Base-by-base conservation (phyloP, 2,797 vertebrate genomes). In the Darevskia mixta region DNA sequence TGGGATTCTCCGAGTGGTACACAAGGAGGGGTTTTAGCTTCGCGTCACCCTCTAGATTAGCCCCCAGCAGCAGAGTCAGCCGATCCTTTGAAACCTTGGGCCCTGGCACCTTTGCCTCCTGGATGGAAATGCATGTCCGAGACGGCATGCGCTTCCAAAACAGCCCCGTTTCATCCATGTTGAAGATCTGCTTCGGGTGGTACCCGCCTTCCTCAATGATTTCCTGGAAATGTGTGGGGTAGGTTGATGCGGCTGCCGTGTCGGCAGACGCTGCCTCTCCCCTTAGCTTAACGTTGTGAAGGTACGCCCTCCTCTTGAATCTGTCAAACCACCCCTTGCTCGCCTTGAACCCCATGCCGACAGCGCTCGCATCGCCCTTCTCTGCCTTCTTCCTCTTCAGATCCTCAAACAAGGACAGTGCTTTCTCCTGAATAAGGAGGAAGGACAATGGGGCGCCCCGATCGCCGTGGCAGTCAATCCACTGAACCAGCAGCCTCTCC, bases 291-390 rank as follows among this genome's bases (percentile, higher is more conserved):
- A 41, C 15, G 8, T 77, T 77, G 43, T 77, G 83, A 23, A 85
- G 64, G 27, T 38, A 58, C 5, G 58, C 83, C 18, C 85, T 64
- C 49, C 67, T 78, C 23, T 86, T 86, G 61, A 86, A 86, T 3
- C 85, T n/a, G 17, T 64, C 76, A 35, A 86, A 86, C 85, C 85
- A 86, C n/a, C 85, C 85, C 7, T 64, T n/a, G 18, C 85, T 86
- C 1, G 58, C 85, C 15, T 45, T 78, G 18, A 86, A 86, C n/a
- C 58, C 83, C 55, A 76, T 38, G 72, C 66, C 72, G 1, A 18
- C 18, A 6, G 18, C 72, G 9, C 32, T 75, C 18, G 3, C 72
- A 75, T 75, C 72, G 1, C 72, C 72, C 72, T 75, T 35, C 72
- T 38, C 35, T 3, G 20, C 18, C 6, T 32, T 35, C 72, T 10